Conservation (phyloP, 2,888 invertebrate genomes). For the Drosophila lutescens region DNA sequence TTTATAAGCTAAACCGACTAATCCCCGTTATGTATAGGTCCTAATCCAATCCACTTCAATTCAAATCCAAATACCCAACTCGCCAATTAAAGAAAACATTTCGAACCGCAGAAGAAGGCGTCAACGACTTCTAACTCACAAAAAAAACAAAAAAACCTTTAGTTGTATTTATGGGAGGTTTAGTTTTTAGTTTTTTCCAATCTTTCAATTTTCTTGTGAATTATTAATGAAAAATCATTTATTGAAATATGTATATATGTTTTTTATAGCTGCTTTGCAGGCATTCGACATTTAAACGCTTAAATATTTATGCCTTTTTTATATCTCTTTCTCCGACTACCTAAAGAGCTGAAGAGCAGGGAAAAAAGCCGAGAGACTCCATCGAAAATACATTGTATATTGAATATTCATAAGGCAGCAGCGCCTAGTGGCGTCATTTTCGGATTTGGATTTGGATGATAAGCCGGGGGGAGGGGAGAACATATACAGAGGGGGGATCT, state of each 20-base stretch:
- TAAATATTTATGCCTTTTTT: constrained; percentile 69
- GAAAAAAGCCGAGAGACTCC: constrained; percentile 12
- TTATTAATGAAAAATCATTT: constrained; percentile 72
- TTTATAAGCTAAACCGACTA: neutral
- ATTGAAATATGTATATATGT: constrained; percentile 68
- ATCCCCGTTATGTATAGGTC: neutral
- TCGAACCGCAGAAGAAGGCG: constrained; percentile 49
- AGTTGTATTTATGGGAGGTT: constrained; percentile 15
- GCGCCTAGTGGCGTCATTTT: constrained; percentile 72
- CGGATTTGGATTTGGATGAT: constrained; percentile 41
- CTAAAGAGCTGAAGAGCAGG: constrained; percentile 35
- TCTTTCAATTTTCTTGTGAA: constrained; percentile 64
- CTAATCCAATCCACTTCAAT: neutral
- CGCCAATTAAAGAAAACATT: constrained; percentile 53
- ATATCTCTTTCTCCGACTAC: constrained; percentile 49
- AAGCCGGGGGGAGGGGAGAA: neutral
- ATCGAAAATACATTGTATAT: constrained; percentile 27
- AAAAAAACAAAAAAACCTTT: constrained; percentile 3
- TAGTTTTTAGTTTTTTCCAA: constrained; percentile 2
- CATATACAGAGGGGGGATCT: neutral
- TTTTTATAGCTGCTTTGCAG: constrained; percentile 65
- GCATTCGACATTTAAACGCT: constrained; percentile 67
- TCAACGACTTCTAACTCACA: constrained; percentile 51
- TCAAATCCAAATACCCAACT: constrained; percentile 1
- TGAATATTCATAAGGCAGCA: constrained; percentile 72